Evolutionary conservation across 2,888 invertebrate species (phyloP).

Genomic region (Philereme transversata): DNA sequence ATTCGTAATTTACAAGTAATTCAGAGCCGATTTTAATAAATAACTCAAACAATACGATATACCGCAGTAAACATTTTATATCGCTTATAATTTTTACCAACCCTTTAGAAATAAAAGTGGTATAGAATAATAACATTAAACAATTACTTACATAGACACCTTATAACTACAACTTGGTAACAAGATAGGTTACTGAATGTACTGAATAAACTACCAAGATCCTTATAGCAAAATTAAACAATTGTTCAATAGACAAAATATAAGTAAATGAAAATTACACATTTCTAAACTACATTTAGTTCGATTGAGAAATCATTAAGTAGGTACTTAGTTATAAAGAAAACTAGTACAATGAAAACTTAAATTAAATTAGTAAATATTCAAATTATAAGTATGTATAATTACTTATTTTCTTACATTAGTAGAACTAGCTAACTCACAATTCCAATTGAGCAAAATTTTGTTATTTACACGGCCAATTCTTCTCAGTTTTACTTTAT

Average conservation of each 20-base stretch:
- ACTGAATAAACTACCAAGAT: no score
- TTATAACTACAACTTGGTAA: constrained; percentile 29
- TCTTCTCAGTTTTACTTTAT: constrained; percentile 37
- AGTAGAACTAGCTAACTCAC: constrained; percentile 19
- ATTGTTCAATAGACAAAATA: no score
- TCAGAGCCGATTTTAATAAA: constrained; percentile 35
- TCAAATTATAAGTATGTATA: no score
- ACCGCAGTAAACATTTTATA: background rate
- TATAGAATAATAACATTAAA: background rate
- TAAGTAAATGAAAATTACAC: no score
- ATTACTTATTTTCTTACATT: background rate
- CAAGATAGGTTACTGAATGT: constrained; percentile 13
- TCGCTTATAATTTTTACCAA: constrained; percentile 13
- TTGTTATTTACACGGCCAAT: constrained; percentile 53
- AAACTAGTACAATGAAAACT: no score
- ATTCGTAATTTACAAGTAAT: constrained; percentile 34
- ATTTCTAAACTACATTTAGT: no score
- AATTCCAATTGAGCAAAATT: constrained; percentile 66
- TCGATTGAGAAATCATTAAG: no score
- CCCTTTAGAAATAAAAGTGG: background rate
- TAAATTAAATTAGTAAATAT: no score
- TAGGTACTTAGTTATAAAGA: no score
- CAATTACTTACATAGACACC: background rate
- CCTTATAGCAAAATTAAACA: no score
- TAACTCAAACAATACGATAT: constrained; percentile 18